Percentiles rank a stretch among this genome's conserved stretches.
phyloP scores from a whole-genome alignment of 2,113 vertebrate genomes.

The Nothocercus julius region DNA sequence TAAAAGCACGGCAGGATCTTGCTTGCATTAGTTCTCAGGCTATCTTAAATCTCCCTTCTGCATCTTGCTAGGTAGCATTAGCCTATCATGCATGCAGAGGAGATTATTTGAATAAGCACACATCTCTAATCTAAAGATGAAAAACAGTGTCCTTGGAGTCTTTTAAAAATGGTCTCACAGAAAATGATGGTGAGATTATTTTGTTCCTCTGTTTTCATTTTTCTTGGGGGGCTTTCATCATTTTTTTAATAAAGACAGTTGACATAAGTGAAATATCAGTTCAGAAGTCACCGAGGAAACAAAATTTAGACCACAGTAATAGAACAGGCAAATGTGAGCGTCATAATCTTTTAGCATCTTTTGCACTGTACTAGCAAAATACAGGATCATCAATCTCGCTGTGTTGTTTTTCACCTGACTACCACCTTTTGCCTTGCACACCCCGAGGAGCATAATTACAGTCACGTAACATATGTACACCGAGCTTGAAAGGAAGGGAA shows the following conservation, averaged over 20 bases:
- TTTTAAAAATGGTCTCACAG: not conserved
- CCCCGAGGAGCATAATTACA: slow-evolving; percentile 66
- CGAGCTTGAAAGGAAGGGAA: slow-evolving; percentile 55
- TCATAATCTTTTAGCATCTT: slow-evolving; percentile 73
- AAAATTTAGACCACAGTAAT: slow-evolving; percentile 61
- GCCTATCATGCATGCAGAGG: not conserved
- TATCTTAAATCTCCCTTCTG: not conserved
- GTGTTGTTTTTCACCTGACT: slow-evolving; percentile 57
- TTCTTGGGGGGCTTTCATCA: slow-evolving; percentile 33
- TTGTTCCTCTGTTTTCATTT: slow-evolving; percentile 32
- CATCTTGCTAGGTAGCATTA: not conserved
- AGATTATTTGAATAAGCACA: not conserved
- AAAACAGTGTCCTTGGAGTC: not conserved
- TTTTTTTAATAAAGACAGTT: slow-evolving; percentile 65
- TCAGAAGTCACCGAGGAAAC: slow-evolving; percentile 60
- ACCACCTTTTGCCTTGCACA: slow-evolving; percentile 68
- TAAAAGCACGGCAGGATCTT: not conserved
- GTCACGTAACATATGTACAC: slow-evolving; percentile 62
- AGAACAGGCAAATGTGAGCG: slow-evolving; percentile 56
- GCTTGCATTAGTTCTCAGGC: not conserved
- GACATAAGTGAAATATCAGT: slow-evolving; percentile 64
- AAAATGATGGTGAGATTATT: slow-evolving; percentile 40
- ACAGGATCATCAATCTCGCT: slow-evolving; percentile 77
- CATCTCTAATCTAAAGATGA: not conserved
- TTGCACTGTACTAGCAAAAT: slow-evolving; percentile 70